Conservation (phyloP, 2,113 vertebrate species). For the Chaetops frenatus region DNA sequence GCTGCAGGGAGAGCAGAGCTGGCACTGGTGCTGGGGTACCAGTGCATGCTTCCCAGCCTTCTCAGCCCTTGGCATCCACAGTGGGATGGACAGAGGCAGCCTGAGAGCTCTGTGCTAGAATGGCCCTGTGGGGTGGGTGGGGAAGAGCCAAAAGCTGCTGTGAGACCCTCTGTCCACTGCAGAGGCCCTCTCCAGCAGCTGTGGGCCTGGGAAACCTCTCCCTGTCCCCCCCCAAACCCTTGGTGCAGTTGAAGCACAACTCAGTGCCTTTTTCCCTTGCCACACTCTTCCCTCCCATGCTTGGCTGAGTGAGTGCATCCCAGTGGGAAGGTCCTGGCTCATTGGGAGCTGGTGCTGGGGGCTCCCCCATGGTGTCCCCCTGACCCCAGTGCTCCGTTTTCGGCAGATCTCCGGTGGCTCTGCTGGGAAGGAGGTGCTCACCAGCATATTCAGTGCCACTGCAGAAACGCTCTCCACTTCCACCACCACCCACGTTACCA, state of each 20-base stretch:
- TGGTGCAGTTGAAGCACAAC: neutral
- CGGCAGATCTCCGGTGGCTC: conserved; percentile 61
- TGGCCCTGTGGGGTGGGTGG: neutral
- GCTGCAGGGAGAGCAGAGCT: neutral
- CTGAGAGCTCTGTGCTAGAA: neutral
- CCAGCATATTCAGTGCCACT: conserved; percentile 78
- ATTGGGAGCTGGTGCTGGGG: neutral
- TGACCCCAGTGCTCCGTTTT: neutral
- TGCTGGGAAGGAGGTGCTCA: conserved; percentile 71
- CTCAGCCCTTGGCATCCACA: neutral
- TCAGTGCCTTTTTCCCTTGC: neutral
- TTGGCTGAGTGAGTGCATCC: neutral
- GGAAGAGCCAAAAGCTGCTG: neutral
- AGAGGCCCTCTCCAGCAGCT: neutral
- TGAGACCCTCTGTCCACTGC: neutral
- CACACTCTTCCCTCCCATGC: rapidly evolving
- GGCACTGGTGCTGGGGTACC: neutral
- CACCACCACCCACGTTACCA: conserved; percentile 97
- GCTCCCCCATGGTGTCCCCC: neutral
- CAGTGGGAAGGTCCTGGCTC: neutral
- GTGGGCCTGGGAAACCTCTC: neutral
- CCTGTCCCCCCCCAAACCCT: rapidly evolving
- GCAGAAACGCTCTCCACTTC: conserved; percentile 92
- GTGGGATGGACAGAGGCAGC: neutral
- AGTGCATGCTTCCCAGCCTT: neutral